Evolutionary conservation across 2,797 vertebrate species (phyloP), one percentile per base, ranked within the genome.

Genomic region (Otus scops): DNA sequence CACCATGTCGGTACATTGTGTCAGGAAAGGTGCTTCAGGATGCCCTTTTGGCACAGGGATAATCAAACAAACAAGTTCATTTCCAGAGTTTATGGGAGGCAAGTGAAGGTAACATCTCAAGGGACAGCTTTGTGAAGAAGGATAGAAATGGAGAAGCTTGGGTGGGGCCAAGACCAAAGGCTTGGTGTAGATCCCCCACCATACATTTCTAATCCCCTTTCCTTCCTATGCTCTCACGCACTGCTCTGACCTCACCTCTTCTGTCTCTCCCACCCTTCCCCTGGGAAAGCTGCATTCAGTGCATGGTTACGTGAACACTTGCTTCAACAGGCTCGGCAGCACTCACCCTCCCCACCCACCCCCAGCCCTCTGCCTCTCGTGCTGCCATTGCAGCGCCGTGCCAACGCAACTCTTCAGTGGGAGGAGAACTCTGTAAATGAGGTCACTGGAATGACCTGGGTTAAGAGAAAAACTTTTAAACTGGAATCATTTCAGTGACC

Each of bases 161-260:
- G 54, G 48, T 68, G 68, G 68, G 81, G 56, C 67, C 19, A 50
- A 45, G 64, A 79, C 81, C 71, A 69, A 96, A 92, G 70, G 53
- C 24, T 91, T 74, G 64, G 38, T 80, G 57, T 47, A 88, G 64
- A 75, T 91, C 61, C 36, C 61, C 85, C 89, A 77, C 41, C n/a
- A 32, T 6, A 53, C n/a, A 93, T 14, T 30, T 60, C 48, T 95
- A 94, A 96, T 93, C 87, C 76, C 43, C 75, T 88, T 93, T 93
- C 87, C 95, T 88, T 92, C 92, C 91, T 84, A 3, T 32, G 91
- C 68, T 94, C 61, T 91, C 87, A 85, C 14, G 73, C 64, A 57
- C 56, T 71, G 85, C 79, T 91, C 84, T 94, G 96, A 96, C 73
- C 87, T 93, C 93, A 77, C 91, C 68, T 88, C 93, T 90, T 80